Base-by-base conservation (phyloP, 1,140 invertebrate genomes). In the Drosophila teissieri region DNA sequence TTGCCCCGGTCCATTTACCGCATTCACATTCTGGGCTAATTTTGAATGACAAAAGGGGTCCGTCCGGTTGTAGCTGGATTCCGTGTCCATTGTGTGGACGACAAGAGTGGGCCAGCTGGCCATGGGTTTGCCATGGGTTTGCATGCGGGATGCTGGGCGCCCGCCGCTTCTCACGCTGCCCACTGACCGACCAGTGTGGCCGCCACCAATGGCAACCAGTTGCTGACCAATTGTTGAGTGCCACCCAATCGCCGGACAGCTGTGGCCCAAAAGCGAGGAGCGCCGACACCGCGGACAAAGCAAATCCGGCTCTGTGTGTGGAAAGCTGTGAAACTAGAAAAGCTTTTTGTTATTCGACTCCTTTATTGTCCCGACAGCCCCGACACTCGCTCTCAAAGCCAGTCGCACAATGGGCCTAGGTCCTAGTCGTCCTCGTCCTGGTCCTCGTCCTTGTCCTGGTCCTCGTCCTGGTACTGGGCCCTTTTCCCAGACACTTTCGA, bases 41-140 rank as follows among this genome's bases (percentile, higher is more conserved):
- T 86, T 81, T 86, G 65, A 86, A 85, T 85, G 75, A 88, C 82
- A 85, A 85, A 64, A 61, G 57, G 75, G 27, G 14, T 22, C 40
- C 55, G 31, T n/a, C n/a, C n/a, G n/a, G 44, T 42, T 49, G 37
- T 19, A 31, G 44, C 39, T 19, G 10, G 34, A 55, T 56, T 34
- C 52, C 22, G 40, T 54, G 54, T 17, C 52, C 36, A 63, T 61
- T 56, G 46, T 46, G 34, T 57, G 77, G 70, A 51, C 51, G 24
- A 55, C 44, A 55, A 24, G 54, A 15, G 45, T 37, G 40, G 76
- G 52, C 44, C 53, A 72, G 61, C 62, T 42, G 60, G 36, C 15
- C 64, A 37, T n/a, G 3, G n/a, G 31, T 19, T 58, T 39, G 36
- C 15, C 64, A 37, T n/a, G 3, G n/a, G 31, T 19, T 58, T 39